Percentiles rank a stretch among this genome's conserved stretches.
Conservation (phyloP, 2,797 vertebrate species). For the Lagodon rhomboides region DNA sequence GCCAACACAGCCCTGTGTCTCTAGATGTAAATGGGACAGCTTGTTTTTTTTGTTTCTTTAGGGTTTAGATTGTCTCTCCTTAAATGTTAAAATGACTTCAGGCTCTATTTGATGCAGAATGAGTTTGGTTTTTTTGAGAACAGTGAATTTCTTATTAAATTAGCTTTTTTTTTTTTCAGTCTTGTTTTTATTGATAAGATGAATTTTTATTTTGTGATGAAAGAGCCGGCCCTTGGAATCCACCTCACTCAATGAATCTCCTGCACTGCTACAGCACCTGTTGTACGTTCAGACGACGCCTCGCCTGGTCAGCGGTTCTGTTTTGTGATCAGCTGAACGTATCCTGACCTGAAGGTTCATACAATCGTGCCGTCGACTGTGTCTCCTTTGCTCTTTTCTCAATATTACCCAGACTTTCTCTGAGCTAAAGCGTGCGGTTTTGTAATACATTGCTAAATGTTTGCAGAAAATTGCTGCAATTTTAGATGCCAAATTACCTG, state of each 20-base stretch:
- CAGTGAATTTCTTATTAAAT: too few relatives aligned
- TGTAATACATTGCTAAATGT: slow-evolving; percentile 63
- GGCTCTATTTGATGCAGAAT: background rate
- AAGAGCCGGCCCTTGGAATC: background rate
- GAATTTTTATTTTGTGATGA: background rate
- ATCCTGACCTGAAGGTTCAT: slow-evolving; percentile 16
- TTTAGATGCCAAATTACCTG: slow-evolving; percentile 67
- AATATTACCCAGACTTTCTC: slow-evolving; percentile 41
- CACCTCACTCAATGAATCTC: background rate
- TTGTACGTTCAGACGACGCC: background rate
- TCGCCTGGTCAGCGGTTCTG: slow-evolving; percentile 11
- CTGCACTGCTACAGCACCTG: background rate
- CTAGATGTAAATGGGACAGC: background rate
- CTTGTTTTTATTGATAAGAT: background rate
- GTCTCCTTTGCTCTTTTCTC: slow-evolving; percentile 33
- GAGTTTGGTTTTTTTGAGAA: background rate
- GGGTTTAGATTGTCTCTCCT: background rate
- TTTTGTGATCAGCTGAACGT: slow-evolving; percentile 11
- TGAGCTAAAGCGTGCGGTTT: slow-evolving; percentile 59
- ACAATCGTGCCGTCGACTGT: background rate
- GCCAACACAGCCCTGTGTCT: background rate
- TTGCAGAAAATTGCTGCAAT: slow-evolving; percentile 74
- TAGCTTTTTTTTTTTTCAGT: background rate
- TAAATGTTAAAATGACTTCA: background rate
- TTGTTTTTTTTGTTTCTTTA: background rate